Evolutionary conservation across 1,140 invertebrate genomes (phyloP).

Genomic region (Drosophila obscura): DNA sequence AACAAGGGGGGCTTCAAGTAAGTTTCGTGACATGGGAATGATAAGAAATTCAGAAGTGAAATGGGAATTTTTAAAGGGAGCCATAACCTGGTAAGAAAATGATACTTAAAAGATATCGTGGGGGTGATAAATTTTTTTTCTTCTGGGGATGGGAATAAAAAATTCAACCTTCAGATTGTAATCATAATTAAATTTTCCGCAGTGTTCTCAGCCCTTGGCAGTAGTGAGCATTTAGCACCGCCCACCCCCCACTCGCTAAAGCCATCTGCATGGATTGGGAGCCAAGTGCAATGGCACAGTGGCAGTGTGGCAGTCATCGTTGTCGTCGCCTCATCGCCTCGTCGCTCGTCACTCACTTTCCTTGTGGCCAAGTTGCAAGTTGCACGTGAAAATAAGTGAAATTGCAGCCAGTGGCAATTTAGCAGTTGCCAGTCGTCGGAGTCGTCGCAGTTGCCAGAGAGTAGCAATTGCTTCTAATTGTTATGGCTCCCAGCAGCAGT

Average conservation of each 20-base stretch:
- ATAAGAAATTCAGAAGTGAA: too few species aligned
- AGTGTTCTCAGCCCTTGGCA: conserved; percentile 20
- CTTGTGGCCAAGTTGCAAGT: conserved; percentile 27
- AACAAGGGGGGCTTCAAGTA: too few species aligned
- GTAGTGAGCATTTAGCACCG: conserved; percentile 15
- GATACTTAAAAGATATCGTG: too few species aligned
- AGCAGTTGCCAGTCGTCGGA: conserved; percentile 35
- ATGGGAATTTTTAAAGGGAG: too few species aligned
- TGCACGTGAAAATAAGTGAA: conserved; percentile 59
- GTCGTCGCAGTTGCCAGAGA: conserved; percentile 24
- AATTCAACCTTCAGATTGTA: too few species aligned
- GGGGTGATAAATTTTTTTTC: too few species aligned
- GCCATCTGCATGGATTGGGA: conserved; percentile 37
- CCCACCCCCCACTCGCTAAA: not conserved
- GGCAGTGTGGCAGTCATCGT: conserved; percentile 37
- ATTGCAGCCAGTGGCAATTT: conserved; percentile 47
- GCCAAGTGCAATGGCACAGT: conserved; percentile 53
- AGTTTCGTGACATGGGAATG: too few species aligned
- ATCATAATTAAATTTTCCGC: not conserved
- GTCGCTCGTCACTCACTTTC: conserved; percentile 33
- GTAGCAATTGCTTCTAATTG: conserved; percentile 81
- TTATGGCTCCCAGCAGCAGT: conserved; percentile 56
- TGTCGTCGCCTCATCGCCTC: conserved; percentile 8
- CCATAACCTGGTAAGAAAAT: too few species aligned
- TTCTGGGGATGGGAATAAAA: too few species aligned